phyloP scores from a whole-genome alignment of 2,888 invertebrate genomes.

The Clitarchus hookeri region DNA sequence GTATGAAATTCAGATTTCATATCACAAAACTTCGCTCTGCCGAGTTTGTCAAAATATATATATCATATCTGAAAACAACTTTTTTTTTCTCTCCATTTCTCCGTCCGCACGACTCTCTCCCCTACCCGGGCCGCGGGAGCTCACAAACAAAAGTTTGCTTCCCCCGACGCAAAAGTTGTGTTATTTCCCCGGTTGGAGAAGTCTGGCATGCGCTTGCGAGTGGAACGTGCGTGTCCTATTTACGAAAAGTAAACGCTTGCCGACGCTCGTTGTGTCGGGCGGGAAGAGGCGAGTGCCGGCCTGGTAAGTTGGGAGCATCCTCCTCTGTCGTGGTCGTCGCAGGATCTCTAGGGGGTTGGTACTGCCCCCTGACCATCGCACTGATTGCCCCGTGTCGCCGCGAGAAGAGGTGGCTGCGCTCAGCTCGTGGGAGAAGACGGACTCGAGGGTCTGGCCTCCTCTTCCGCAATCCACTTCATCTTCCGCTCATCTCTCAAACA shows the following conservation, averaged over 20 bases:
- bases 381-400: neutral
- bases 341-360: neutral
- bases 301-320: neutral
- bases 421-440: neutral
- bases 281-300: neutral
- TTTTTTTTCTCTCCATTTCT: conserved; percentile 1
- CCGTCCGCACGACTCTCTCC: neutral
- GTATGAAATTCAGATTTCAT: conserved; percentile 27
- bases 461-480: neutral
- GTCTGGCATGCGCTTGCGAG: neutral
- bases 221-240: neutral
- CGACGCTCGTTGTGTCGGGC: neutral
- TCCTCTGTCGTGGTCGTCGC: neutral
- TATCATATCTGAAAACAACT: neutral
- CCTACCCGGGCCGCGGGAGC: neutral
- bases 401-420: neutral
- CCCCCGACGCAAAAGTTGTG: neutral
- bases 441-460: neutral
- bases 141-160: neutral
- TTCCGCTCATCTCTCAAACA: neutral
- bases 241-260: neutral
- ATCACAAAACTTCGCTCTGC: conserved; percentile 11
- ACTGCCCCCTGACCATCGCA: neutral
- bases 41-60: neutral
- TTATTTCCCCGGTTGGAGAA: neutral